Percentiles rank a stretch among this genome's conserved stretches.
Conservation (phyloP, 1,140 invertebrate species). For the Mamestra configurata region DNA sequence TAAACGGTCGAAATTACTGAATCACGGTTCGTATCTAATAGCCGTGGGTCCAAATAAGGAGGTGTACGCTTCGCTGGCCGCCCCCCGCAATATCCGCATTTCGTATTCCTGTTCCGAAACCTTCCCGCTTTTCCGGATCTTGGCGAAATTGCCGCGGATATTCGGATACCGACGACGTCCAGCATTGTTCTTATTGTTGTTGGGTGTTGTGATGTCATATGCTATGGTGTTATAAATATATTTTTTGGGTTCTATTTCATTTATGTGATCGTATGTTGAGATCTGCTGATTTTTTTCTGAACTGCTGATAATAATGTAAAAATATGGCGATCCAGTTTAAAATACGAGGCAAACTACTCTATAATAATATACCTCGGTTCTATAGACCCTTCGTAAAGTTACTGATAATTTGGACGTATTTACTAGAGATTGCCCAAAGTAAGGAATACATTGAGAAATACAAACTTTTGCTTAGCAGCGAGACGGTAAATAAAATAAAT, state of each 20-base stretch:
- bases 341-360: no score
- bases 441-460: not conserved
- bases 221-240: slow-evolving; percentile 4
- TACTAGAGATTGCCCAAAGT: not conserved
- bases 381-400: no score
- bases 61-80: slow-evolving; percentile 40
- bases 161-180: slow-evolving; percentile 7
- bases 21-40: slow-evolving; percentile 48
- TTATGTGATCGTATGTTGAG: not conserved
- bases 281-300: no score
- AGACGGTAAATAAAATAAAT: slow-evolving; percentile 9
- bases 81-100: slow-evolving; percentile 47
- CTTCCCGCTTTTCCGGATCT: slow-evolving; percentile 49
- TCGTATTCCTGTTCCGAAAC: slow-evolving; percentile 47
- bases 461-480: not conserved
- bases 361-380: no score
- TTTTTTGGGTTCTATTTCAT: not conserved
- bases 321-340: no score
- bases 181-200: slow-evolving; percentile 33
- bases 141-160: slow-evolving; percentile 29
- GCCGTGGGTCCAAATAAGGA: slow-evolving; percentile 42
- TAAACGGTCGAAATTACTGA: slow-evolving; percentile 42
- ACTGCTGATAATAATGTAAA: no score
- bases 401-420: not conserved
- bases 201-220: not conserved